These are phyloP conservation scores for Antheraea mylitta DNA, from an alignment of 1,140 invertebrate genomes.

Conservation along the genomic window DNA sequence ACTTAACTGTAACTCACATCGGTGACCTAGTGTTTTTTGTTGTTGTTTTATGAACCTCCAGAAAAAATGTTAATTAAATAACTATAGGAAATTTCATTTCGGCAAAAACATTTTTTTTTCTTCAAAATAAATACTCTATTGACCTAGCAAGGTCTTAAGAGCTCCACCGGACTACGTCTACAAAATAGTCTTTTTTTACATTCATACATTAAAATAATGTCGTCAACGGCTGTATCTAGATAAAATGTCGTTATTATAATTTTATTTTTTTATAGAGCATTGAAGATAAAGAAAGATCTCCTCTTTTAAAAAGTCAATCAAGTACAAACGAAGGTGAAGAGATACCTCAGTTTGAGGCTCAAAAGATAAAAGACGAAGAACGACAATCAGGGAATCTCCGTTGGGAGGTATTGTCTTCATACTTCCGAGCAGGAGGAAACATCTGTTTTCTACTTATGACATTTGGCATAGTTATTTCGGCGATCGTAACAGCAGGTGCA, in stretches of 20 bases:
- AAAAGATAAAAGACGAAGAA: conserved; percentile 66
- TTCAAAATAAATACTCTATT: too few relatives aligned
- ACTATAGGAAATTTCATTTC: too few relatives aligned
- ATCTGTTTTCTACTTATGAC: conserved; percentile 62
- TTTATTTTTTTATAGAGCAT: conserved; percentile 34
- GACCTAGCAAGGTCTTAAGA: too few relatives aligned
- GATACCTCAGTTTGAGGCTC: conserved; percentile 65
- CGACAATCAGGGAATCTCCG: conserved; percentile 80
- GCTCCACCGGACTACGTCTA: too few relatives aligned
- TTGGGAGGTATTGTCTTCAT: conserved; percentile 79
- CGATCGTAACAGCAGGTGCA: conserved; percentile 77
- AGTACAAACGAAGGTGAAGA: conserved; percentile 59
- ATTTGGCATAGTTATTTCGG: conserved; percentile 69
- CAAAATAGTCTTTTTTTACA: too few relatives aligned
- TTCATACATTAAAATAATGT: too few relatives aligned
- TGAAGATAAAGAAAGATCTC: conserved; percentile 44
- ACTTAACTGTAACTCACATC: too few relatives aligned
- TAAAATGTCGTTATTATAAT: not conserved
- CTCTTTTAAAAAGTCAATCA: conserved; percentile 34
- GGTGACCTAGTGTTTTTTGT: too few relatives aligned
- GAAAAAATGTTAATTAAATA: too few relatives aligned
- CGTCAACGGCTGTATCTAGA: too few relatives aligned
- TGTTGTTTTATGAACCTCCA: too few relatives aligned
- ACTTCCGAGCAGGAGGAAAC: conserved; percentile 79
- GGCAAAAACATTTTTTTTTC: too few relatives aligned